Evolutionary conservation across 1,140 invertebrate species (phyloP).

Genomic region (Aricia agestis): DNA sequence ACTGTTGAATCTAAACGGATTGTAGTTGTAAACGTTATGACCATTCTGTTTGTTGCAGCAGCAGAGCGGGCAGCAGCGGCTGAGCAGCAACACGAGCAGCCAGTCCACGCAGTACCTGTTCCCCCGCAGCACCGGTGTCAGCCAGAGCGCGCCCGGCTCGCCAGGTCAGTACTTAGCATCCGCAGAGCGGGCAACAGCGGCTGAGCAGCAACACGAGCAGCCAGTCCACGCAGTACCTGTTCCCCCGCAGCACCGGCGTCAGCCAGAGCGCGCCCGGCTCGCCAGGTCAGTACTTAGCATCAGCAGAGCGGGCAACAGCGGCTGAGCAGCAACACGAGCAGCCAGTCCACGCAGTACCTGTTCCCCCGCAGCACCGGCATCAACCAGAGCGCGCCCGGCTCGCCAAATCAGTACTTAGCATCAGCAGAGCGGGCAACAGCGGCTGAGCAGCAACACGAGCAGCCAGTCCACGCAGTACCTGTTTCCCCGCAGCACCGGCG

Average conservation of each 20-base stretch:
- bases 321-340: conserved; percentile 77
- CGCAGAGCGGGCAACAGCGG: conserved; percentile 81
- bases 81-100: conserved; percentile 72
- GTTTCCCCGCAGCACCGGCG: conserved; percentile 72
- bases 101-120: conserved; percentile 68
- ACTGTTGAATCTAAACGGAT: too few relatives aligned
- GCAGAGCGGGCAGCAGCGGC: conserved; percentile 82
- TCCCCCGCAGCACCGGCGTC: conserved; percentile 72
- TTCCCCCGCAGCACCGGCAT: conserved; percentile 72
- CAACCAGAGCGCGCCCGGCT: conserved; percentile 75
- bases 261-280: conserved; percentile 75
- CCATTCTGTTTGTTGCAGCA: conserved; percentile 37
- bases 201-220: conserved; percentile 75
- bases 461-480: conserved; percentile 66
- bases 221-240: conserved; percentile 67
- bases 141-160: conserved; percentile 74
- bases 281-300: conserved; percentile 44
- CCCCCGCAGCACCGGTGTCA: conserved; percentile 73
- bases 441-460: conserved; percentile 76
- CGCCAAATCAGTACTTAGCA: conserved; percentile 47
- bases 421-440: conserved; percentile 81
- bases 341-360: conserved; percentile 65
- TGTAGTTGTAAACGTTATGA: too few relatives aligned
- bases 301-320: conserved; percentile 81
- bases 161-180: conserved; percentile 56